These are phyloP conservation scores for Centroberyx gerrardi DNA, from an alignment of 2,797 vertebrate genomes.

Conservation along the genomic window DNA sequence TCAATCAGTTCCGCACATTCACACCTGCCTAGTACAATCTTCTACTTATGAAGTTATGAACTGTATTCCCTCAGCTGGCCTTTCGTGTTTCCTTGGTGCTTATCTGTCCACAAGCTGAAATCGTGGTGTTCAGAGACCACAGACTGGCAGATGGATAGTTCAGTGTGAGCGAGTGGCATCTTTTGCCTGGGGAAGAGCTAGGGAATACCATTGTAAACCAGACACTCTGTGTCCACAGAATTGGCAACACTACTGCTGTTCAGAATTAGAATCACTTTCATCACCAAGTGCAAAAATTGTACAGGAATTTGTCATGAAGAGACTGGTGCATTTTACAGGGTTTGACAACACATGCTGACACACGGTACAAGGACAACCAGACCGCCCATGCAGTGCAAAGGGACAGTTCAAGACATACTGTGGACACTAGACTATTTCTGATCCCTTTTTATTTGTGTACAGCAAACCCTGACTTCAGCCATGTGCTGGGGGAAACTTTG, in stretches of 20 bases:
- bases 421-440: constrained; percentile 50
- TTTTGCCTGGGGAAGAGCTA: constrained; percentile 45
- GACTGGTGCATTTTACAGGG: constrained; percentile 52
- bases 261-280: constrained; percentile 60
- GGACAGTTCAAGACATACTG: constrained; percentile 50
- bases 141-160: constrained; percentile 44
- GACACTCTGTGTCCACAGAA: constrained; percentile 44
- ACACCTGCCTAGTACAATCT: constrained; percentile 29
- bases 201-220: constrained; percentile 45
- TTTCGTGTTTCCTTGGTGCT: constrained; percentile 36
- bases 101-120: constrained; percentile 55
- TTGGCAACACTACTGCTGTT: constrained; percentile 44
- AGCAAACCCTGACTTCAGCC: constrained; percentile 36
- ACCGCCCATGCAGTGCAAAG: constrained; percentile 43
- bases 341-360: constrained; percentile 42
- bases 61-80: constrained; percentile 27
- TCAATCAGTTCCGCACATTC: constrained; percentile 31
- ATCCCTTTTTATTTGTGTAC: constrained; percentile 44
- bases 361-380: constrained; percentile 41
- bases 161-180: constrained; percentile 44
- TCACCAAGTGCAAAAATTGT: constrained; percentile 49
- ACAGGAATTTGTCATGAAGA: constrained; percentile 47
- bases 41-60: constrained; percentile 37
- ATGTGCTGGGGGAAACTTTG: constrained; percentile 33
- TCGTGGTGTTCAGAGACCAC: constrained; percentile 41